Evolutionary conservation across 2,797 vertebrate species (phyloP), one percentile per base, ranked within the genome.

Genomic region (Tenualosa thibaudeaui): DNA sequence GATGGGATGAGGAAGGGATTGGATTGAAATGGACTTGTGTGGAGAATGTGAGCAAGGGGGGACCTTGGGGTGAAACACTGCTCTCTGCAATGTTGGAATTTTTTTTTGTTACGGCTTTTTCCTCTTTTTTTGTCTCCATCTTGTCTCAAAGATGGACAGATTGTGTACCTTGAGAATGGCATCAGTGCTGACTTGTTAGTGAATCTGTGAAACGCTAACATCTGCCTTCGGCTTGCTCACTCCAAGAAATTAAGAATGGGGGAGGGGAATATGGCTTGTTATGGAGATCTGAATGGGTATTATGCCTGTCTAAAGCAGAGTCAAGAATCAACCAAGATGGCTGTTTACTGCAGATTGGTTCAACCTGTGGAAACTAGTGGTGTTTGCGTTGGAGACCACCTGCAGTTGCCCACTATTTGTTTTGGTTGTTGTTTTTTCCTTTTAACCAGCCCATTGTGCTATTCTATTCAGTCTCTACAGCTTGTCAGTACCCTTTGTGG

Each of bases 181-280:
- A 22, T 8, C 15, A 49, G 62, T 84, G 71, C 51, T 78, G 37
- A 78, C 91, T 92, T 92, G 90, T 85, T 88, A 92, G 92, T 92
- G 91, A 93, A 92, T 93, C 91, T 91, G 87, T 83, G 65, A 89
- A 71, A 90, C 88, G 91, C 94, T 93, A 92, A 92, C 92, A 92
- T 95, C 93, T 95, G 92, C 91, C 93, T 92, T 94, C 93, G 90
- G 93, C 93, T 95, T 92, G 86, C 94, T 95, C 93, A 94, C 94
- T 95, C 93, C 81, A 81, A 75, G 60, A 60, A 95, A 95, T 95
- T 91, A 92, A 92, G 91, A 84, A 92, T 94, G 19, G 40, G 71
- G 71, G 26, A 10, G 68, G 68, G 94, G 94, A 93, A 93, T 43
- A 81, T 51, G 43, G 60, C 53, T 68, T 68, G 56, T 86, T 26